Base-by-base conservation (phyloP, 2,888 invertebrate species). In the Apeira syringaria region DNA sequence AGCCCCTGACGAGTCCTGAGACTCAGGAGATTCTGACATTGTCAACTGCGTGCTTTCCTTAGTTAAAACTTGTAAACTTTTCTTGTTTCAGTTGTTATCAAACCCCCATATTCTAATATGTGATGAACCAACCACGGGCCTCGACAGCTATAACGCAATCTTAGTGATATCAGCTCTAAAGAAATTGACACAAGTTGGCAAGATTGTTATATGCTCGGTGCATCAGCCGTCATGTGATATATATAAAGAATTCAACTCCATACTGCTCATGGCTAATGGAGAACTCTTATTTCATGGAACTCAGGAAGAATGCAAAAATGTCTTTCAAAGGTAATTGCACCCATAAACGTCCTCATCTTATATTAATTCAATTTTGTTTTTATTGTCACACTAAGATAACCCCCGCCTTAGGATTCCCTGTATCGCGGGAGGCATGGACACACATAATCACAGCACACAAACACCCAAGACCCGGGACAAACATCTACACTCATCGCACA, bases 61-160 rank as follows among this genome's bases (percentile, higher is more conserved):
- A n/a, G n/a, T n/a, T n/a, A n/a, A n/a, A n/a, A n/a, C n/a, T n/a
- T n/a, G n/a, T n/a, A n/a, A 27, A 29, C 17, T 7, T 8, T 20
- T 28, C 35, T 12, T 11, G 11, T 71, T 71, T 11, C 69, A 96
- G 96, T 85, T 97, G 3, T 82, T 98, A 46, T 96, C 95, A 9
- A 95, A 97, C 70, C 98, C 98, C 0, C 92, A 94, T 36, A 91
- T 98, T 33, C 79, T 98, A 42, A 97, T 98, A 69, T 97, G 97
- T 70, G 98, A 98, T 69, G 98, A 98, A 70, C 97, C 97, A 0
- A 98, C 98, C 0, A 97, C 97, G 0, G 97, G 98, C 0, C 74
- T 98, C 39, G 98, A 98, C 74, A 97, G 97, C 49, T 97, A 93
- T 77, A 97, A 94, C 80, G 97, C 98, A 0, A 91, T 92, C 48